Evolutionary conservation across 2,888 invertebrate genomes (phyloP).

Genomic region (Aricia artaxerxes): DNA sequence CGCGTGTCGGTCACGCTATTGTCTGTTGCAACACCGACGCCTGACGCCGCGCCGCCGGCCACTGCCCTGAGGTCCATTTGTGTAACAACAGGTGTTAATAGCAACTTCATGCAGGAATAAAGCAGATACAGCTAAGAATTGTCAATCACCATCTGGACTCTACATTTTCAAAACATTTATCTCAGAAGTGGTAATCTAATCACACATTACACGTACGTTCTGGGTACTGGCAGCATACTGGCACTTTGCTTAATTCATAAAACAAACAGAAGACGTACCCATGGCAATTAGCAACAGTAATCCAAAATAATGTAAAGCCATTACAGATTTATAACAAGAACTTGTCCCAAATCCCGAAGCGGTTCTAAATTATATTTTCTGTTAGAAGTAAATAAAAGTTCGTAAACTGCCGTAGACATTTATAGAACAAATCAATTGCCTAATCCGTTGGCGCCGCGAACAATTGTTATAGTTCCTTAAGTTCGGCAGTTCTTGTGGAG

Average conservation of each 20-base stretch:
- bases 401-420: neutral
- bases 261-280: no score
- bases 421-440: neutral
- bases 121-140: neutral
- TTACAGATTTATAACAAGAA: no score
- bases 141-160: neutral
- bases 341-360: no score
- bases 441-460: neutral
- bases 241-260: no score
- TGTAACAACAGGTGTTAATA: neutral
- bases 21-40: constrained; percentile 28
- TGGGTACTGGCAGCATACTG: no score
- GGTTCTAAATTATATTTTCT: no score
- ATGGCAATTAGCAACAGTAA: no score
- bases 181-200: neutral
- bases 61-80: constrained; percentile 8
- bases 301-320: no score
- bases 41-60: neutral
- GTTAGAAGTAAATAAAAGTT: neutral
- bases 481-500: constrained; percentile 5
- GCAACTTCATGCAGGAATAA: neutral
- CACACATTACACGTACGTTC: no score
- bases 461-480: constrained; percentile 1
- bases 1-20: constrained; percentile 31
- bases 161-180: neutral